phyloP scores from a whole-genome alignment of 53 echinoderm and acorn worm genomes.

The Holothuria scabra region DNA sequence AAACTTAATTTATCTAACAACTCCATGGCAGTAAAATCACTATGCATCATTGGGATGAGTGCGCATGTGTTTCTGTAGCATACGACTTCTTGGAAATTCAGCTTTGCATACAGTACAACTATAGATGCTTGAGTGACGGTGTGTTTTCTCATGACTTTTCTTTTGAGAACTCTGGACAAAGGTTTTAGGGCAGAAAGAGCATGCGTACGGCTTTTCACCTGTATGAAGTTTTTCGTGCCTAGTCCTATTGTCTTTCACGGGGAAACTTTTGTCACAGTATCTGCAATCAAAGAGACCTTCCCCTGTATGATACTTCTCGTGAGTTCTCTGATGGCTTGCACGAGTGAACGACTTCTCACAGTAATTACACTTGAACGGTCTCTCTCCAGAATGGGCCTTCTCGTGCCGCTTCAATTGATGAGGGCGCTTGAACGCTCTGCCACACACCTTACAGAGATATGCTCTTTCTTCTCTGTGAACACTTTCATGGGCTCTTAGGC shows the following conservation, averaged over 20 bases:
- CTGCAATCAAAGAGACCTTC: conserved; percentile 11
- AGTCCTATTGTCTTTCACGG: background rate
- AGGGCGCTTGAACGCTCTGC: conserved; percentile 21
- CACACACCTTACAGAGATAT: conserved; percentile 26
- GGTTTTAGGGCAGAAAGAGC: conserved; percentile 16
- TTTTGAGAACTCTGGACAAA: conserved; percentile 15
- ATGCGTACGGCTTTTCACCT: conserved; percentile 13
- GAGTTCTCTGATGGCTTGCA: conserved; percentile 22
- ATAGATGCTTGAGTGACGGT: background rate
- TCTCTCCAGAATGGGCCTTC: conserved; percentile 16
- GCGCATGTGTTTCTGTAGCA: conserved; percentile 18
- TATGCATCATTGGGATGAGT: background rate
- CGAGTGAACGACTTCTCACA: conserved; percentile 24
- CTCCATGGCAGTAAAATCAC: too few species aligned
- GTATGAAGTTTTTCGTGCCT: conserved; percentile 32
- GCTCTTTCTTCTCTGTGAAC: conserved; percentile 27
- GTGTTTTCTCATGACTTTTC: conserved; percentile 40
- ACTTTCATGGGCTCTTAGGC: conserved; percentile 23
- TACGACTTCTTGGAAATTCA: conserved; percentile 5
- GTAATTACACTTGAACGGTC: conserved; percentile 30
- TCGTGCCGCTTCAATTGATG: conserved; percentile 37
- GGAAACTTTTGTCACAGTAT: conserved; percentile 19
- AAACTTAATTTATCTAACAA: too few species aligned
- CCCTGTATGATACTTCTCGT: conserved; percentile 28
- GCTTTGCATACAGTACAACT: conserved; percentile 3